Evolutionary conservation across 2,797 vertebrate species (phyloP), one percentile per base, ranked within the genome.

Genomic region (Schizothorax lantsangensis): DNA sequence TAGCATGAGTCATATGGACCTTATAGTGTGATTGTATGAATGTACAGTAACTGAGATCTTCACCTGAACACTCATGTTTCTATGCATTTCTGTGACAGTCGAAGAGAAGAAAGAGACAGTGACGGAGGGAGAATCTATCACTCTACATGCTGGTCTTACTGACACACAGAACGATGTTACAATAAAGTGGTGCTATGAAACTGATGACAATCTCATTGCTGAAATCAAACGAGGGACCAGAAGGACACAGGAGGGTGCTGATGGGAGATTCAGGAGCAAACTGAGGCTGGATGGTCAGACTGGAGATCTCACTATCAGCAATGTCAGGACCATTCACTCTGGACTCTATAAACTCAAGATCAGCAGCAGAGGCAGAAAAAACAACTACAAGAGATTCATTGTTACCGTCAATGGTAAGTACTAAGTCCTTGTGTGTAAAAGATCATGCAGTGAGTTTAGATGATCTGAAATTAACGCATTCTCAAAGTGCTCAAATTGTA

Each of bases 281-380:
- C 45, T 81, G 30, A 52, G 0, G 0, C 80, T 71, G 33, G 2
- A 38, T 2, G 2, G 5, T 0, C 0, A 2, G 0, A 79, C 2
- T 36, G 64, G 64, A 10, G 33, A 81, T 81, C 45, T 81, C 11
- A 54, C 11, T 3, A 54, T 81, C 6, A 26, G 0, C 9, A 69
- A 71, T 7, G 9, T 47, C 40, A 38, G 43, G 15, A 69, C 64
- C 30, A 49, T 52, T 23, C 64, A 81, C 45, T 14, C 80, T n/a
- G 80, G 80, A 17, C 66, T 68, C 30, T 81, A 38, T 71, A 19
- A 6, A 17, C 30, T 81, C 2, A 7, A 68, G 79, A 36, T 68
- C 43, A 79, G 1, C 40, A 36, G 11, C 2, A 3, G 2, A 2
- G 21, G 0, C 23, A 17, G 12, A 6, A 26, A 12, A 21, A 23